phyloP scores from a whole-genome alignment of 1,140 invertebrate species.

The Drosophila kurseongensis region DNA sequence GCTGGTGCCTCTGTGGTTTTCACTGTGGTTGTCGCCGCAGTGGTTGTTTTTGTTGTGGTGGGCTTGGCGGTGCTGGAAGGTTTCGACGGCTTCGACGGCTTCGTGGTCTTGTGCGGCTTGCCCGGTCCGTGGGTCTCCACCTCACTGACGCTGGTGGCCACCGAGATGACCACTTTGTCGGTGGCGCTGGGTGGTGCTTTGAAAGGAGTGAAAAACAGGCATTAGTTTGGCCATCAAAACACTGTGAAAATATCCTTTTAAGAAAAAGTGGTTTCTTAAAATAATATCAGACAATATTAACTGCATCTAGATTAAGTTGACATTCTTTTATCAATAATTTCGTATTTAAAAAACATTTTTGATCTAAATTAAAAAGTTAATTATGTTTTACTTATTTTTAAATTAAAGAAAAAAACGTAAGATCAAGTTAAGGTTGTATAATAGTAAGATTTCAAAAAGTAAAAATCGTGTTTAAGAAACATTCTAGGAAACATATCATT shows the following conservation, averaged over 20 bases:
- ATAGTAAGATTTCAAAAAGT: too few relatives aligned
- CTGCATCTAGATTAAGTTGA: too few relatives aligned
- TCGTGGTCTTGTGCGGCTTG: conserved; percentile 65
- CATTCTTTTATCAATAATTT: too few relatives aligned
- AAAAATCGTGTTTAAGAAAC: too few relatives aligned
- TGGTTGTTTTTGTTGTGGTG: conserved; percentile 33
- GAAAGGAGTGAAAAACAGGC: conserved; percentile 15
- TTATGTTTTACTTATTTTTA: too few relatives aligned
- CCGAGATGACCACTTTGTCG: conserved; percentile 76
- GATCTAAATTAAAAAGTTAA: background rate
- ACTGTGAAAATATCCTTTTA: background rate
- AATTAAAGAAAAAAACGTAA: too few relatives aligned
- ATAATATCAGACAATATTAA: too few relatives aligned
- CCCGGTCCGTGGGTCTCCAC: conserved; percentile 35
- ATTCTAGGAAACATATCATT: too few relatives aligned
- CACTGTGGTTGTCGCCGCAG: conserved; percentile 66
- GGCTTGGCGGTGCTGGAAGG: conserved; percentile 30
- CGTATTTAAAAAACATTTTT: too few relatives aligned
- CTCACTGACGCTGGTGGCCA: conserved; percentile 79
- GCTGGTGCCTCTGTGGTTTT: conserved; percentile 63
- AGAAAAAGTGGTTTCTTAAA: too few relatives aligned
- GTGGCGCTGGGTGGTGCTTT: conserved; percentile 66
- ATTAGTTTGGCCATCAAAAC: background rate
- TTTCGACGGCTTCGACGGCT: conserved; percentile 58
- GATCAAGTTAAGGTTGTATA: too few relatives aligned